Evolutionary conservation across 2,797 vertebrate genomes (phyloP), one percentile per base, ranked within the genome.

Genomic region (Notolepis coatsorum): DNA sequence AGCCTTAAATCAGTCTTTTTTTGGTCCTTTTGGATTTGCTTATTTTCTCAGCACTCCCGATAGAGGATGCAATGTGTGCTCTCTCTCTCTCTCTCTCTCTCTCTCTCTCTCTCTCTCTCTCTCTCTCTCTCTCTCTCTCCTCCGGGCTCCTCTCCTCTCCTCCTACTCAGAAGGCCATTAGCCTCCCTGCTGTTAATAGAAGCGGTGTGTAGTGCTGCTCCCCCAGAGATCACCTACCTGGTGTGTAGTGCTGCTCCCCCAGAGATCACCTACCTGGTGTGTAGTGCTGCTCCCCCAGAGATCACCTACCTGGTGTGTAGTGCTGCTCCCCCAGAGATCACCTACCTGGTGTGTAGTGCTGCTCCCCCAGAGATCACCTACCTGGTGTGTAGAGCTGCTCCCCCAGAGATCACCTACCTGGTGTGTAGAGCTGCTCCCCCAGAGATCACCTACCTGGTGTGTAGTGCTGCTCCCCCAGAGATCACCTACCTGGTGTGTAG

Each of bases 131-230:
- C n/a, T 71, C 72, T 61, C 68, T 61, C 46, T 70, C 68, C 64
- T 57, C 76, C 74, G 20, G 8, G 58, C 74, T 79, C 70, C 73
- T 63, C 42, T 64, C 82, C 70, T 81, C 51, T 80, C 68, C 64
- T 89, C 76, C 82, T 79, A 78, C 74, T 80, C 77, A 79, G 72
- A n/a, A 78, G 80, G 79, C 81, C 79, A 69, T 87, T 77, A 77
- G 80, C 59, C 83, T 82, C 63, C 55, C 59, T 71, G 72, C 80
- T 89, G 85, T 88, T 88, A 82, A 79, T 87, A 85, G 80, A 80
- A 52, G 0, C 58, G 48, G 74, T 84, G 31, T 41, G n/a, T 10
- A n/a, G n/a, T n/a, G 13, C 50, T 7, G 53, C 39, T 57, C 38
- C 41, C 15, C 20, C 37, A n/a, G n/a, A n/a, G n/a, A n/a, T n/a